Evolutionary conservation across 2,888 invertebrate species (phyloP), one percentile per base, ranked within the genome.

Genomic region (Nemotelus nigrinus): DNA sequence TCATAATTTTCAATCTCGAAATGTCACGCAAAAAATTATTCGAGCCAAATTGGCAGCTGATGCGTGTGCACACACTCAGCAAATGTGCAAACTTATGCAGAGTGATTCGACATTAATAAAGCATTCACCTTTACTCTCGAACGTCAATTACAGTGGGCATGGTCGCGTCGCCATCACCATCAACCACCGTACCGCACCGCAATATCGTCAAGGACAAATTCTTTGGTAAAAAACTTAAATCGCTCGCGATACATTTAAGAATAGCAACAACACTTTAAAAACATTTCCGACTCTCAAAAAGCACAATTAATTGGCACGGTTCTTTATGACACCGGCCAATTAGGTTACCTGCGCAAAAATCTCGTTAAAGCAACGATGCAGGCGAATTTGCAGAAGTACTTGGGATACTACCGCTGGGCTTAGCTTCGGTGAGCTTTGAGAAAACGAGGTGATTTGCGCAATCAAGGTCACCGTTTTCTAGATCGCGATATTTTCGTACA

Each of bases 201-300:
- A 63, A 25, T 43, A 43, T 43, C 48, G 8, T 67, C 67, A 67
- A 67, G 67, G 67, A 67, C 67, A 47, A 45, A 67, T 67, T 67
- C 47, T 47, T 67, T 10, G 45, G 67, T 48, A 48, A 45, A 67
- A 67, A 47, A 47, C 10, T n/a, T 39, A n/a, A 25, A 25, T 25
- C 25, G 25, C 6, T n/a, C 25, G 25, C 47, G 67, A 7, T n/a
- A 47, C 45, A 8, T 39, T 63, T 67, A 67, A 47, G 39, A 67
- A 67, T 67, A 3, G 48, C 45, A 48, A 45, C 8, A n/a, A 45
- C 6, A 67, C 7, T 53, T 53, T n/a, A 10, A 10, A 44, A 45
- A 47, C 8, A 5, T 45, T 47, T 45, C 48, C n/a, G 67, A 67
- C 47, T 67, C 67, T n/a, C 25, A n/a, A 67, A 67, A 45, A 48